Base-by-base conservation (phyloP, 2,113 vertebrate species). In the Paedocypris sp. region DNA sequence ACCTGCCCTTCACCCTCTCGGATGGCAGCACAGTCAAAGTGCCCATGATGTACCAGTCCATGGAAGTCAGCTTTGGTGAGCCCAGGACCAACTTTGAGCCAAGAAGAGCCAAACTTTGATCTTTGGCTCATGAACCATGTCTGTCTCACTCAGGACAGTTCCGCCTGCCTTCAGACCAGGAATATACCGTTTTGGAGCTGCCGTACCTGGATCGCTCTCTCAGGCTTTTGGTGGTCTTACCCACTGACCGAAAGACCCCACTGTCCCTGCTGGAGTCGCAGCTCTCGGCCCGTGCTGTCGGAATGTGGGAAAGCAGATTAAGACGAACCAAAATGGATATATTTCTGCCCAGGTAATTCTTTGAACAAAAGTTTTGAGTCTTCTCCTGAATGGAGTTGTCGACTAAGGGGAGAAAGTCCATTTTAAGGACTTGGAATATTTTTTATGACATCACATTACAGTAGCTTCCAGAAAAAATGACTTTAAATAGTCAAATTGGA, bases 41-140 rank as follows among this genome's bases (percentile, higher is more conserved):
- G 33, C 88, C 91, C 31, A 91, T 84, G 73, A 93, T 94, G 89
- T 82, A 94, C 62, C 92, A 92, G 72, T 80, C 78, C 2, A 76
- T 84, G 0, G 87, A 91, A 66, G 89, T 91, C 48, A 86, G 86
- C 74, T 91, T 92, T 0, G 91, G 93, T 94, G 83, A 89, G 77
- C 43, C 7, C 12, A 63, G 5, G 11, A 42, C 6, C 4, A n/a
- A 28, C 12, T 42, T 33, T 23, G 3, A 19, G 15, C 20, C 26
- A 12, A 3, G 10, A 3, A 1, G 3, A 9, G 35, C 4, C 10
- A 36, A 49, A 49, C 13, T 2, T 18, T 38, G 25, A 13, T 18
- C 10, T 9, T 51, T 32, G 5, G 4, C 38, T 13, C 16, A 10
- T n/a, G 25, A 4, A 31, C 8, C 18, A 3, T 61, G 23, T 61